A percentile compares a stretch with the other conserved stretches of the same genome.
phyloP scores from a whole-genome alignment of 2,113 vertebrate species.

The Perognathus longimembris region DNA sequence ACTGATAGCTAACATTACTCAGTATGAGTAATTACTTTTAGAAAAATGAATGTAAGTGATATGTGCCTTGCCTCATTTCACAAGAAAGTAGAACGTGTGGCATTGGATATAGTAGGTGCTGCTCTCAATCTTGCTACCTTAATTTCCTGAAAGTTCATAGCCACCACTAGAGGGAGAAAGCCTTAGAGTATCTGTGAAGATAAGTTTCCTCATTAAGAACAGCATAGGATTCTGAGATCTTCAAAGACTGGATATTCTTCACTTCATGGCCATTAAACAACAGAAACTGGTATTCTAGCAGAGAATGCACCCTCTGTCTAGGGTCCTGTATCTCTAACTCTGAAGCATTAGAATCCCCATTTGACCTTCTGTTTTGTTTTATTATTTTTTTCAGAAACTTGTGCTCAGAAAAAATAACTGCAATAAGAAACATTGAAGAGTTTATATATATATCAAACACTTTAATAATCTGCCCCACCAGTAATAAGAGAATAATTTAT shows the following conservation, averaged over 20 bases:
- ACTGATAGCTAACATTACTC: background rate
- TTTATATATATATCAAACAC: background rate
- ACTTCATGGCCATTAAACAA: background rate
- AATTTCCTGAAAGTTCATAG: background rate
- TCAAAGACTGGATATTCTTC: background rate
- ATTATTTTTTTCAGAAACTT: background rate
- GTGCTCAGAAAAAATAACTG: background rate
- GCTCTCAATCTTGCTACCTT: background rate
- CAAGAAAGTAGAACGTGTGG: constrained; percentile 42
- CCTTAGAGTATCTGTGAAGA: background rate
- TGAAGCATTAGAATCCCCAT: background rate
- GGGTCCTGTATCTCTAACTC: background rate
- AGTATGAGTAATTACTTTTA: constrained; percentile 32
- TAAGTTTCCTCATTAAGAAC: background rate
- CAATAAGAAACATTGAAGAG: background rate
- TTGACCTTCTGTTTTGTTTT: background rate
- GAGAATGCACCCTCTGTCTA: background rate
- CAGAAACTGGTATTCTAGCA: background rate
- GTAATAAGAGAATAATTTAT: background rate
- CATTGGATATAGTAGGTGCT: background rate
- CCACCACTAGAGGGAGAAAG: constrained; percentile 34
- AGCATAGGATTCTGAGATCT: background rate
- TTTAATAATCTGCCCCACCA: background rate
- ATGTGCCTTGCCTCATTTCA: constrained; percentile 12
- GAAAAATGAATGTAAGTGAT: constrained; percentile 6